Conservation (phyloP, 2,113 vertebrate genomes). For the Chaetops frenatus region DNA sequence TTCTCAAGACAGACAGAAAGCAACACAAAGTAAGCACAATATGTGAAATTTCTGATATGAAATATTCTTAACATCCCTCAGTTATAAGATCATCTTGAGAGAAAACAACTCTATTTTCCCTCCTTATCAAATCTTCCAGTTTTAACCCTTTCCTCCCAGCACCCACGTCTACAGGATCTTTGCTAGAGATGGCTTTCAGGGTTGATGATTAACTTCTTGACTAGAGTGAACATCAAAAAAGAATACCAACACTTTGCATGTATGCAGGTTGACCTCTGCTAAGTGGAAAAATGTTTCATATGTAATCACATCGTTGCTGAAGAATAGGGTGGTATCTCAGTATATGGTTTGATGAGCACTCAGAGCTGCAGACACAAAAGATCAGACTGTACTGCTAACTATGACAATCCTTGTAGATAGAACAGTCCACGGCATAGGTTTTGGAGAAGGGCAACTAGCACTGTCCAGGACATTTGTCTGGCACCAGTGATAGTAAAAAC, state of each 20-base stretch:
- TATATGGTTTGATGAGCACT: neutral
- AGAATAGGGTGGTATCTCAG: neutral
- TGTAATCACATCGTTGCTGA: neutral
- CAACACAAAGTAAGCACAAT: neutral
- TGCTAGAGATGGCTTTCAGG: neutral
- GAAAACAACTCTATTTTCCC: neutral
- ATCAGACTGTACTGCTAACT: neutral
- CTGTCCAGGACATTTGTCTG: neutral
- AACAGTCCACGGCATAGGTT: neutral
- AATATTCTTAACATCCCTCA: neutral
- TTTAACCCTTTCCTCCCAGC: neutral
- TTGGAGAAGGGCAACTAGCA: neutral
- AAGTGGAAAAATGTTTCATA: neutral
- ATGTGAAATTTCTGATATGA: neutral
- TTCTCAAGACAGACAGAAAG: neutral
- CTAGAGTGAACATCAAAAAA: neutral
- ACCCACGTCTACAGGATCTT: neutral
- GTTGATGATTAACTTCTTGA: neutral
- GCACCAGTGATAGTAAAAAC: neutral
- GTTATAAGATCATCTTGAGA: neutral
- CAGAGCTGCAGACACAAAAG: neutral
- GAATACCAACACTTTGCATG: neutral
- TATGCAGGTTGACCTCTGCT: neutral
- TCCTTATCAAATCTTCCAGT: neutral
- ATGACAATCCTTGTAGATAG: neutral